Conservation (phyloP, 2,113 vertebrate species). For the Clupea harengus region DNA sequence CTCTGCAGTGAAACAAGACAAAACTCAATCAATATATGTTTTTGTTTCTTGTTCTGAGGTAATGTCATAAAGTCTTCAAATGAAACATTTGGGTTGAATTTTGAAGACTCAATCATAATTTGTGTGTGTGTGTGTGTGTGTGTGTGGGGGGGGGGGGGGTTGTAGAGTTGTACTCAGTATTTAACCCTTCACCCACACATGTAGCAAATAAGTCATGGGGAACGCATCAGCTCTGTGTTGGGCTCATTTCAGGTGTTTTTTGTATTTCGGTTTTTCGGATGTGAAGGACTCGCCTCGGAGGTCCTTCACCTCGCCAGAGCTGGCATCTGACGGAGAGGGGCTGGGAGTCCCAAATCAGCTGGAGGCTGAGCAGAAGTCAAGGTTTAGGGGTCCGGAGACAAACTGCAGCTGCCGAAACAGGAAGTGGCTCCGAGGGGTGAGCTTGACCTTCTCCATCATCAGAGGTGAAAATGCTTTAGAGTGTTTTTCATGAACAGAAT, state of each 20-base stretch:
- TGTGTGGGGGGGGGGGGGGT: not conserved
- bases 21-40: not conserved
- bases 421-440: slow-evolving; percentile 23
- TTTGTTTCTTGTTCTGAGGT: not conserved
- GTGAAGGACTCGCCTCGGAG: not conserved
- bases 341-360: slow-evolving; percentile 13
- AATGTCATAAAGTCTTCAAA: not conserved
- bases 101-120: not conserved
- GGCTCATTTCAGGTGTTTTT: slow-evolving; percentile 4
- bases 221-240: not conserved
- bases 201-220: not conserved
- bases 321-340: slow-evolving; percentile 8
- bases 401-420: slow-evolving; percentile 12
- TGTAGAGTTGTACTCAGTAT: not conserved
- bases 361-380: slow-evolving; percentile 27
- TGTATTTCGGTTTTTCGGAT: not conserved
- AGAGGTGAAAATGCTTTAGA: slow-evolving; percentile 22
- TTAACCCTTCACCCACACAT: not conserved
- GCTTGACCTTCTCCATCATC: slow-evolving; percentile 30
- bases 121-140: not conserved
- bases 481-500: slow-evolving; percentile 39
- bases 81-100: not conserved
- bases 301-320: not conserved
- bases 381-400: slow-evolving; percentile 3
- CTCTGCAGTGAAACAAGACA: not conserved